phyloP scores from a whole-genome alignment of 64 coral and sea anemone genomes.

The Pocillopora verrucosa region DNA sequence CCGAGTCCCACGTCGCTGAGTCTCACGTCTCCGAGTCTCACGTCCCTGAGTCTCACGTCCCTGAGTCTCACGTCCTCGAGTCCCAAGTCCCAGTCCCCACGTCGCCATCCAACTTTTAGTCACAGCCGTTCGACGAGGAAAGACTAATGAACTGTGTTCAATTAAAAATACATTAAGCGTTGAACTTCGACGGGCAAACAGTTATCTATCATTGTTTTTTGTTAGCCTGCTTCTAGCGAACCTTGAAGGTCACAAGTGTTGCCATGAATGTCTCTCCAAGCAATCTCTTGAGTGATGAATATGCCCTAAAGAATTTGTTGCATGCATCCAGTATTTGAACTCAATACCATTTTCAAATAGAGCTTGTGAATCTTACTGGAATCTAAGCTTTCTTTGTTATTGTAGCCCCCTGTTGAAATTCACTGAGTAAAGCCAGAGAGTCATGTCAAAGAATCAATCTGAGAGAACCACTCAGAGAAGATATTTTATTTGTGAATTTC shows the following conservation, averaged over 20 bases:
- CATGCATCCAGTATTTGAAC: not conserved
- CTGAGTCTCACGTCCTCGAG: too few species aligned
- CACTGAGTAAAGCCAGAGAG: not conserved
- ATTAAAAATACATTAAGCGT: conserved; percentile 39
- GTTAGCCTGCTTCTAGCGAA: not conserved
- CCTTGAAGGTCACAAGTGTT: not conserved
- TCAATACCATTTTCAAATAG: not conserved
- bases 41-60: too few species aligned
- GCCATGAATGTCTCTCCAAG: not conserved
- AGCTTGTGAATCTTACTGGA: not conserved
- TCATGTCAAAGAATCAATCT: not conserved
- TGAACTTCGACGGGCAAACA: conserved; percentile 6
- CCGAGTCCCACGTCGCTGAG: too few species aligned
- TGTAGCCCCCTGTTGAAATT: conserved; percentile 19
- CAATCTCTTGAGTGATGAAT: not conserved
- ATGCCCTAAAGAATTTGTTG: not conserved
- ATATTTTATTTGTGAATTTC: not conserved
- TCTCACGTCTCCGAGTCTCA: too few species aligned
- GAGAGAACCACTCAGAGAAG: not conserved
- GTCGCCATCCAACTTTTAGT: too few species aligned
- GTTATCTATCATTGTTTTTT: conserved; percentile 15
- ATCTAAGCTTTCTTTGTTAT: not conserved
- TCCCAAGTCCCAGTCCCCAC: too few species aligned
- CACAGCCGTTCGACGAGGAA: not conserved
- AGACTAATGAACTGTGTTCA: conserved; percentile 16